Evolutionary conservation across 2,113 vertebrate species (phyloP), one percentile per base, ranked within the genome.

Genomic region (Sorex fumeus): DNA sequence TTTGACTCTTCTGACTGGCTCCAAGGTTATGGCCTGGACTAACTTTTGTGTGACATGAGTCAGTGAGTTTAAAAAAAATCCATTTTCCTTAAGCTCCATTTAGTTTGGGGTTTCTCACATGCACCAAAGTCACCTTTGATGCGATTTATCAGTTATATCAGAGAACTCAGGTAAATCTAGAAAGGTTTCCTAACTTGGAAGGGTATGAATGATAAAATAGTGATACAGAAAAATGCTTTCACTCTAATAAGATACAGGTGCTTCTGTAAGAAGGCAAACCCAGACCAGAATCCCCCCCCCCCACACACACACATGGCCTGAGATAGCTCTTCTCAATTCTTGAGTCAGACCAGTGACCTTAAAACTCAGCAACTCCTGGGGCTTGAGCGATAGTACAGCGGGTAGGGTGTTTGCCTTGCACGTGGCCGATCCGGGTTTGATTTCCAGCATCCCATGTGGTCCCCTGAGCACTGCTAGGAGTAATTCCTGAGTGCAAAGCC

Each of bases 311-410:
- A 19, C 16, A 15, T 32, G 32, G 25, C 50, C 30, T 53, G 11
- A 34, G 32, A 8, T 36, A 32, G n/a, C 28, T 30, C 6, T 3
- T 13, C 0, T 71, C 30, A 53, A 53, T 8, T 60, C 43, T 80
- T 57, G 32, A 74, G 21, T 90, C 23, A 76, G 27, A 64, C 11
- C 18, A 11, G 7, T 90, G 66, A 91, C 82, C 76, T 91, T 95
- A 89, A 94, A 82, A 47, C 25, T 67, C 47, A 93, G 16, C 66
- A 64, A 7, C 27, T 30, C 45, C 79, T n/a, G n/a, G n/a, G n/a
- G n/a, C n/a, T n/a, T n/a, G n/a, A n/a, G n/a, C n/a, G n/a, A n/a
- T n/a, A n/a, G n/a, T n/a, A n/a, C n/a, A n/a, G n/a, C n/a, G n/a
- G n/a, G n/a, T n/a, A n/a, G n/a, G n/a, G n/a, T n/a, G n/a, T n/a